Base-by-base conservation (phyloP, 2,797 vertebrate genomes). In the Pteronotus mesoamericanus region DNA sequence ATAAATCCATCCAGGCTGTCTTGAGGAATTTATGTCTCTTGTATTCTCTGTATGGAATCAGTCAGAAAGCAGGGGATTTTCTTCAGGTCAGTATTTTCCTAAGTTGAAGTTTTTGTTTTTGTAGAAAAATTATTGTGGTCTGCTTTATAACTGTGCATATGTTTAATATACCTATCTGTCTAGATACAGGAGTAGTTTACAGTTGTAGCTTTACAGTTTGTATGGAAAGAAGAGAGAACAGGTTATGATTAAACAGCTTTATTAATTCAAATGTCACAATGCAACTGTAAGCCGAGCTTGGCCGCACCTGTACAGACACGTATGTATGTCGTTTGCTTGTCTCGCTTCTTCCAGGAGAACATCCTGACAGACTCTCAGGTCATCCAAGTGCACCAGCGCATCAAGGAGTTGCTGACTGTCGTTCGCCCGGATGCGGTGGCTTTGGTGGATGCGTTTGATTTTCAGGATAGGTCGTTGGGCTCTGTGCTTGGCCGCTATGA, bases 401-500 rank as follows among this genome's bases (percentile, higher is more conserved):
- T 99, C 44, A 99, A 99, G 97, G 99, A 99, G 95, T 98, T 99
- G n/a, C 98, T 99, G 93, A 98, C 98, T 39, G 94, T 98, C 64
- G 97, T 99, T 91, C 99, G 99, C 64, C 99, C 98, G 14, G 99
- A 99, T 0, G 99, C 99, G 0, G 99, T 99, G 68, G 99, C 99
- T 0, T 98, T 99, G 95, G 99, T 99, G 3, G 99, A 99, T 34
- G 98, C 99, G 57, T 99, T 99, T 89, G 99, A 99, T 96, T 98
- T 99, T 95, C 98, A 98, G 0, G 99, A 99, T 48, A 85, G 96
- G 94, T 98, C 98, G 4, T 98, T 99, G 71, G 99, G 99, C 21
- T 99, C 99, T 0, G 98, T 99, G 83, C 99, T 99, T 42, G 99
- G 99, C 19, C 99, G 99, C 75, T 99, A 99, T 0, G 99, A 99